Percentiles rank a stretch among this genome's conserved stretches.
Evolutionary conservation across 2,888 invertebrate genomes (phyloP).

Genomic region (Sminthurinus aureus): DNA sequence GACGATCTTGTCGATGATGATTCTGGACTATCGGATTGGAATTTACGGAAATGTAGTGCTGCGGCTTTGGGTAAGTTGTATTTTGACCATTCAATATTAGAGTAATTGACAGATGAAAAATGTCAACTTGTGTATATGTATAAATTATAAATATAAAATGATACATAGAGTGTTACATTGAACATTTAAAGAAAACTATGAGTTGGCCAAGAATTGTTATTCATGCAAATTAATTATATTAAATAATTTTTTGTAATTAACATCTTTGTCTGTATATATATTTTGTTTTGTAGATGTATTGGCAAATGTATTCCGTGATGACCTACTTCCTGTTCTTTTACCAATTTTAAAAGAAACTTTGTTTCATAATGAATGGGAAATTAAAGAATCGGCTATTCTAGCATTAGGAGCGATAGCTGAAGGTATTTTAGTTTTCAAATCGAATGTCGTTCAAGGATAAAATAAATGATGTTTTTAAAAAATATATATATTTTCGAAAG

Average conservation of each 20-base stretch:
- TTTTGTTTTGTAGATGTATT: constrained; percentile 68
- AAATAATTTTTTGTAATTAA: no score
- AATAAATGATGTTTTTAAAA: background rate
- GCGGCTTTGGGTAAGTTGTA: constrained; percentile 86
- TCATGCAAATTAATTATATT: no score
- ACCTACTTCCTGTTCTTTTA: constrained; percentile 89
- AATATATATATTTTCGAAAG: background rate
- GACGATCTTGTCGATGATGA: constrained; percentile 87
- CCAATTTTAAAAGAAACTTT: constrained; percentile 97
- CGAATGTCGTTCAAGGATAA: background rate
- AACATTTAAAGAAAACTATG: no score
- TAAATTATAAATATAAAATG: no score
- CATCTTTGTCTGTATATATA: background rate
- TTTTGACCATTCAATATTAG: no score
- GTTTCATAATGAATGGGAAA: constrained; percentile 95
- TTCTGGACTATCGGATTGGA: constrained; percentile 95
- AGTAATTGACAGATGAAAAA: no score
- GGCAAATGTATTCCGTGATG: constrained; percentile 96
- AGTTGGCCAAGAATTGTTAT: no score
- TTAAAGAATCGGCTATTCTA: constrained; percentile 92
- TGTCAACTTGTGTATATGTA: no score
- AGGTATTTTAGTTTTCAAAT: constrained; percentile 62
- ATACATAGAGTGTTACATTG: no score
- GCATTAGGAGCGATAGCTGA: constrained; percentile 90
- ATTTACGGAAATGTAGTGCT: constrained; percentile 96